Base-by-base conservation (phyloP, 2,888 invertebrate species). In the Hyposoter didymator region DNA sequence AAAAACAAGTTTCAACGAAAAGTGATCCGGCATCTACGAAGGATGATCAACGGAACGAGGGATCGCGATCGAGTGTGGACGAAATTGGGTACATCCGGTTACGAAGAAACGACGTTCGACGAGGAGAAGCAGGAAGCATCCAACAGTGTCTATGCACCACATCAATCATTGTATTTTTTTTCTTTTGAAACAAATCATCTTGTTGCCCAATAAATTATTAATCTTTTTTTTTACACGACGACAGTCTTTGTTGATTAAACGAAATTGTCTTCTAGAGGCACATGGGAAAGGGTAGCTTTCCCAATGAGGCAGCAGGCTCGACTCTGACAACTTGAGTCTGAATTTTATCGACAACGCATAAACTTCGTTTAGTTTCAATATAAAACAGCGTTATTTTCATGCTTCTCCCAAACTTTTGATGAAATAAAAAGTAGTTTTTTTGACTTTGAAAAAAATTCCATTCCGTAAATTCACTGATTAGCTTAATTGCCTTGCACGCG, bases 141-240 rank as follows among this genome's bases (percentile, higher is more conserved):
- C 17, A 67, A 78, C 73, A 59, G 64, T 74, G 49, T 43, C 73
- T 43, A 67, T 35, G 47, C 32, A 59, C 82, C 79, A 59, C 59
- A 76, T 19, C 75, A 19, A 14, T 76, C 74, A 85, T 82, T 82
- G 82, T 85, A 82, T 79, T 78, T 69, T 69, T 72, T 66, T 74
- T 78, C 39, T 62, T 73, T 73, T 66, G 22, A 52, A 64, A 72
- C 82, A 39, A 62, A 78, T 84, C 69, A 70, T 78, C 84, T 66
- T 84, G 78, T 84, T 81, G 84, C 82, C 78, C 78, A 85, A 84
- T 82, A 87, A 87, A 85, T 81, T 82, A 87, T 83, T 83, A 69
- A 78, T 39, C 59, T 80, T 45, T 78, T 78, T 79, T 82, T 82
- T 83, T 52, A 70, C 32, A 49, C 17, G 28, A 52, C 64, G 49